Base-by-base conservation (phyloP, 2,797 vertebrate species). In the Microctenopoma stevenorrisi region DNA sequence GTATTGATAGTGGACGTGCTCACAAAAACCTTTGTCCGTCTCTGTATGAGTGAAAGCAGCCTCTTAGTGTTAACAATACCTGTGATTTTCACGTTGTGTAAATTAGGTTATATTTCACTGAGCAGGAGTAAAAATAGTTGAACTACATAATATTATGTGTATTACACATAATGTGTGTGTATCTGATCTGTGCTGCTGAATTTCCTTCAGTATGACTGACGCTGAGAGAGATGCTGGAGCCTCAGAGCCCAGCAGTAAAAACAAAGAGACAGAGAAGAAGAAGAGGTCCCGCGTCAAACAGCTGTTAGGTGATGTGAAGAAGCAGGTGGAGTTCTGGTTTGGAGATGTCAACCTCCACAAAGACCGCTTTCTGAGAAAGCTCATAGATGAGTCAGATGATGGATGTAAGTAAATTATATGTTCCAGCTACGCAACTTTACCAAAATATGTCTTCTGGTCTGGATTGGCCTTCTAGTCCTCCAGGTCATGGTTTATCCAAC, bases 281-380 rank as follows among this genome's bases (percentile, higher is more conserved):
- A 99, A 99, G 83, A 86, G 97, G 28, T 97, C 96, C 0, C 92
- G 98, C 16, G 97, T 99, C 16, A 99, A 98, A 77, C 97, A 98
- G 85, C 90, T 99, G 76, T 92, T 99, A 12, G 90, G 95, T 4
- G 97, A 99, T 54, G 96, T 99, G 81, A 96, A 95, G 11, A 99
- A 96, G 64, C 98, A 98, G 82, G 96, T 99, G 73, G 97, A 99
- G 86, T 99, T 99, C 91, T 99, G 98, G 97, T 99, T 99, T 64
- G 96, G 97, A 0, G 97, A 99, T 18, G 96, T 96, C 7, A 99
- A 98, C 86, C 95, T 99, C 5, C 96, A 98, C 90, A 99, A 99
- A 85, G 97, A 99, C 79, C 94, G 93, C 70, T 99, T 97, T 81
- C 93, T 99, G 14, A 95, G 92, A 54, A 95, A 96, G 15, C 92